Percentiles rank a stretch among this genome's conserved stretches.
phyloP scores from a whole-genome alignment of 1,140 invertebrate genomes.

The Leptopilina clavipes region DNA sequence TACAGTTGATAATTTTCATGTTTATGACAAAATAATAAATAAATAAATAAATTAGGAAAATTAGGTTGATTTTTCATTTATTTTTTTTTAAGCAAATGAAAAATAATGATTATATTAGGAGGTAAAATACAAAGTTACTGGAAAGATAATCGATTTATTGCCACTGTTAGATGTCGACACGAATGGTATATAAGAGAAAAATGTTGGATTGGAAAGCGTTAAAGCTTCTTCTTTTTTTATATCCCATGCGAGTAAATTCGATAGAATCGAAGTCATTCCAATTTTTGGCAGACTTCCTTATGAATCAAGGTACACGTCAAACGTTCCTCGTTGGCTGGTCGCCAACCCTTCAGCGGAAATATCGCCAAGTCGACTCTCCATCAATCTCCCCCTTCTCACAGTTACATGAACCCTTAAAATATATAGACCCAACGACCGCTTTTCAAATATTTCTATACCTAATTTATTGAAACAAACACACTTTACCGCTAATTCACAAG shows the following conservation, averaged over 20 bases:
- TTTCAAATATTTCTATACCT: conserved; percentile 3
- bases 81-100: no score
- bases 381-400: conserved; percentile 51
- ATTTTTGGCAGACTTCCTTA: conserved; percentile 57
- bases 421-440: conserved; percentile 48
- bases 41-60: no score
- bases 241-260: conserved; percentile 46
- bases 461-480: background rate
- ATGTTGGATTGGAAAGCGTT: conserved; percentile 53
- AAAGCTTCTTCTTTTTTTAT: conserved; percentile 47
- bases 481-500: no score
- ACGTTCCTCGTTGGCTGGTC: conserved; percentile 49
- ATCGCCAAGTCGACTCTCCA: conserved; percentile 56
- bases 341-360: conserved; percentile 57
- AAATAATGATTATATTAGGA: no score
- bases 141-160: background rate
- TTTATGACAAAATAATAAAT: no score
- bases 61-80: no score
- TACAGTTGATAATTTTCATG: no score
- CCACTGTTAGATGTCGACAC: conserved; percentile 38
- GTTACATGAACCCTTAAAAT: conserved; percentile 49
- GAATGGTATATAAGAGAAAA: conserved; percentile 43
- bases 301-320: conserved; percentile 57
- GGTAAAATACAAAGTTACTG: background rate
- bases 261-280: conserved; percentile 57